Base-by-base conservation (phyloP, 2,888 invertebrate species). In the Nomada fucata region DNA sequence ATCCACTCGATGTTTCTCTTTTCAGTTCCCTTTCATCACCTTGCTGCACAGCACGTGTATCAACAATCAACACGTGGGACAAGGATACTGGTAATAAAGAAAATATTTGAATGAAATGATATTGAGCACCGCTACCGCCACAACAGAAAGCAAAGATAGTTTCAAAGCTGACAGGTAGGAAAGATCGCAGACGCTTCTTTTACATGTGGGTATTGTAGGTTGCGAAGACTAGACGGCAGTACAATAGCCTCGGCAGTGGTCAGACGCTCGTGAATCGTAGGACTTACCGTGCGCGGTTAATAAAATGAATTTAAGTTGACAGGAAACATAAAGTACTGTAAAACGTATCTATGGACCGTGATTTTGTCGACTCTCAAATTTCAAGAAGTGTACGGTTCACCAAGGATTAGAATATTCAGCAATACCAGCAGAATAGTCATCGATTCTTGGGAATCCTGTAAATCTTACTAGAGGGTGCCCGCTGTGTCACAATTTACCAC, bases 101-200 rank as follows among this genome's bases (percentile, higher is more conserved):
- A 67, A 29, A 60, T 57, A 29, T 44, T 55, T 7, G 7, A 36
- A 36, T 36, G 36, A 5, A 36, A 36, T 36, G 36, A 36, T 26
- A n/a, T 57, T 78, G 83, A 89, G 76, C 88, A 79, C 52, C 74
- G 71, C 47, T 63, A 79, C 67, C 76, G 80, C 61, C 83, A 80
- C 53, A 44, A 71, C 55, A 69, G 11, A 80, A 70, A 79, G 70
- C 83, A 77, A 83, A 52, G 65, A 79, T 76, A 82, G 13, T 61
- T 59, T 7, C 57, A 71, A 79, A 87, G 75, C 74, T 79, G 75
- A n/a, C 47, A 67, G 63, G 68, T 55, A 81, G 36, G 47, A 78
- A 29, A 59, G 53, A 63, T 57, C 61, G 63, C 20, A 52, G 29
- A 20, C 10, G 7, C 57, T 23, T 9, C 20, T 20, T 53, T 20